Conservation (phyloP, 1,140 invertebrate genomes). For the Yoshiicerus persimilis region DNA sequence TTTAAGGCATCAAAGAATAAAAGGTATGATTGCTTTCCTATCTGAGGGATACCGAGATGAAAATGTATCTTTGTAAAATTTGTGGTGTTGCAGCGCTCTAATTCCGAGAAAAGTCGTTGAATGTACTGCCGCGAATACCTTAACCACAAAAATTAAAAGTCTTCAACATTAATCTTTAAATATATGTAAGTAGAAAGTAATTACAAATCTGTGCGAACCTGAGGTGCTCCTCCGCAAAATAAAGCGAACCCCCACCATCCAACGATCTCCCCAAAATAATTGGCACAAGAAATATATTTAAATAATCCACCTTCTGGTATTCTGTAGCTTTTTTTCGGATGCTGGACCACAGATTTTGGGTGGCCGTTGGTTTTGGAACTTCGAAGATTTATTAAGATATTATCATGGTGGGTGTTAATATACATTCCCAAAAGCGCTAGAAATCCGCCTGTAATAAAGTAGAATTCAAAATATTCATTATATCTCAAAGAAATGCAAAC, state of each 20-base stretch:
- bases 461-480: too few relatives aligned
- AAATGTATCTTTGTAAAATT: neutral
- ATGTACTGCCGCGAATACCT: neutral
- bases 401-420: neutral
- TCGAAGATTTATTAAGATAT: too few relatives aligned
- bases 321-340: too few relatives aligned
- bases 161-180: too few relatives aligned
- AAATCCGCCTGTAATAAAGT: neutral
- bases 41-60: neutral
- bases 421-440: neutral
- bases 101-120: neutral
- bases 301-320: neutral
- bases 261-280: neutral
- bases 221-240: neutral
- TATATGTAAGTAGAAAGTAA: neutral
- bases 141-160: neutral
- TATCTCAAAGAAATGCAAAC: too few relatives aligned
- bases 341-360: too few relatives aligned
- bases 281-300: neutral
- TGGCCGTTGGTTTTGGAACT: neutral
- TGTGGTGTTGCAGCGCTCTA: neutral
- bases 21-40: neutral
- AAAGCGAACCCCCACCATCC: neutral
- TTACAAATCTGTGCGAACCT: neutral
- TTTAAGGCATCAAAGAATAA: too few relatives aligned